Evolutionary conservation across 1,140 invertebrate species (phyloP).

Genomic region (Chironomus tepperi): DNA sequence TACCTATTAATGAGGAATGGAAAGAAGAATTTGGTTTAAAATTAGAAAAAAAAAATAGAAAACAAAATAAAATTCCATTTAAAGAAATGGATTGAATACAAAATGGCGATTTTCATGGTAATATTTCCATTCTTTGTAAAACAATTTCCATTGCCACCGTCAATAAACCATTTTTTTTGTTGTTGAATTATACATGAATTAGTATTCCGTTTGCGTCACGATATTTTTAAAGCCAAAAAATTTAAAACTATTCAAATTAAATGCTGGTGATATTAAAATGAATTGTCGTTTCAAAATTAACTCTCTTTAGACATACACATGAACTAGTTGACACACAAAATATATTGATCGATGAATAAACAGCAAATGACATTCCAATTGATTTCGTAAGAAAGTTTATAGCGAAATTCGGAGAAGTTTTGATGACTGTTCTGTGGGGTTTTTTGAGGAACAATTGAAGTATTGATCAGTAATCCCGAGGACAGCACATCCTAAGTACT

Average conservation of each 20-base stretch:
- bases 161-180: constrained; percentile 20
- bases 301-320: no score
- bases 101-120: constrained; percentile 16
- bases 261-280: constrained; percentile 13
- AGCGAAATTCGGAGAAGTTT: no score
- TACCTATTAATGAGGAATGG: constrained; percentile 22
- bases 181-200: background rate
- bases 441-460: no score
- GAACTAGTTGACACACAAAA: no score
- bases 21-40: background rate
- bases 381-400: no score
- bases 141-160: constrained; percentile 4
- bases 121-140: background rate
- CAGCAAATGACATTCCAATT: no score
- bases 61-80: no score
- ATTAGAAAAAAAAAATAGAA: no score
- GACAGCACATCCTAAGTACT: no score
- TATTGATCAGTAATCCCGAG: no score
- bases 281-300: background rate
- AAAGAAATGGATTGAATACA: constrained; percentile 11
- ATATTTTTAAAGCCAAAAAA: constrained; percentile 23
- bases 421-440: no score
- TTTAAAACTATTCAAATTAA: background rate
- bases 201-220: background rate
- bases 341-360: no score